Evolutionary conservation across 2,888 invertebrate species (phyloP).

Genomic region (Caenorhabditis imperialis): DNA sequence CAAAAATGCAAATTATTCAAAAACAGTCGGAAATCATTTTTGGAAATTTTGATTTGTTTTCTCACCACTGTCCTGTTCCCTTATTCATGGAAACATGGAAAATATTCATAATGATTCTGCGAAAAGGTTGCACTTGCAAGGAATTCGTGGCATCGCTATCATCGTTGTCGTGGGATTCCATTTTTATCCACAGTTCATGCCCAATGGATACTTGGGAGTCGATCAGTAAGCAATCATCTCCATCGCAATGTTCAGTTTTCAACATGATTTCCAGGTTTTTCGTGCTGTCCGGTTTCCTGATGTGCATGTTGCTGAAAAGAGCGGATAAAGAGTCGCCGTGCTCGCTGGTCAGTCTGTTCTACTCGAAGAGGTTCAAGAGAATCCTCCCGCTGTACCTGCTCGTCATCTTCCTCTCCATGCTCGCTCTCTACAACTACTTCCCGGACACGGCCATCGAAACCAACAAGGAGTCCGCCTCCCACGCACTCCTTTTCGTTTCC

Average conservation of each 20-base stretch:
- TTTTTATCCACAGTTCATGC: constrained; percentile 14
- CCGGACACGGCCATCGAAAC: constrained; percentile 19
- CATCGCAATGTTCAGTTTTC: neutral
- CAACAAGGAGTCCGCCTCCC: constrained; percentile 14
- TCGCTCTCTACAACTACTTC: constrained; percentile 21
- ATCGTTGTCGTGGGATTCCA: constrained; percentile 13
- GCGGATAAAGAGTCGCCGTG: constrained; percentile 9
- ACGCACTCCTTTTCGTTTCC: constrained; percentile 26
- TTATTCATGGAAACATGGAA: too few relatives aligned
- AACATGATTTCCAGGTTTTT: constrained; percentile 18
- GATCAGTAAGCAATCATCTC: neutral
- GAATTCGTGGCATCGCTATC: constrained; percentile 17
- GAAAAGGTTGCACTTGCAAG: constrained; percentile 4
- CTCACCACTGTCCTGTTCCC: too few relatives aligned
- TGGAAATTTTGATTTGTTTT: too few relatives aligned
- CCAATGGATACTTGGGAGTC: constrained; percentile 17
- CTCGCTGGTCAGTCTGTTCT: constrained; percentile 12
- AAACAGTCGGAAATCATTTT: too few relatives aligned
- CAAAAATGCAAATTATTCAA: too few relatives aligned
- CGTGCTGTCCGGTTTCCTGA: constrained; percentile 26
- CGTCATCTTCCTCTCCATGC: constrained; percentile 4
- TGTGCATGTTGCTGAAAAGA: constrained; percentile 27
- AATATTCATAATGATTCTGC: too few relatives aligned
- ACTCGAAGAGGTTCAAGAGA: constrained; percentile 31
- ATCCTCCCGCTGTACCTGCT: constrained; percentile 40